These are phyloP conservation scores for Ichneumoninae sp. DNA, from an alignment of 2,888 invertebrate genomes.

Conservation along the genomic window DNA sequence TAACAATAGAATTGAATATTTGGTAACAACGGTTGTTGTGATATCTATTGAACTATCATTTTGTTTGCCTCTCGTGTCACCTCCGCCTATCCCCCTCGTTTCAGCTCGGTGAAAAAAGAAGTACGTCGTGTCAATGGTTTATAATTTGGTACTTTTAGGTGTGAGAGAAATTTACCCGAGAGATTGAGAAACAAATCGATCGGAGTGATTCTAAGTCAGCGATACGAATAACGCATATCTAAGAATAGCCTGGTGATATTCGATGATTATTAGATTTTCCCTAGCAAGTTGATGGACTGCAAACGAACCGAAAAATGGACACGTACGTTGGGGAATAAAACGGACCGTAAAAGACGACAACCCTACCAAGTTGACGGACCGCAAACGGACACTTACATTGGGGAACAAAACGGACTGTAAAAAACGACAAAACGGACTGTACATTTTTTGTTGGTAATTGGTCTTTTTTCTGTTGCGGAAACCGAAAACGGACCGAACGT, in stretches of 20 bases:
- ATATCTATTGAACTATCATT: conserved; percentile 26
- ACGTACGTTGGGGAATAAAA: no score
- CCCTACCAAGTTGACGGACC: no score
- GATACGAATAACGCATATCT: not conserved
- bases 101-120: not conserved
- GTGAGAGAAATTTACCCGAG: not conserved
- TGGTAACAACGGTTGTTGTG: conserved; percentile 40
- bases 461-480: no score
- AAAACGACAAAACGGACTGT: no score
- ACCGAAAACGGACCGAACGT: no score
- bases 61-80: conserved; percentile 9
- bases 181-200: not conserved
- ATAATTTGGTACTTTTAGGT: not conserved
- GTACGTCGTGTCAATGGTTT: not conserved
- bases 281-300: no score
- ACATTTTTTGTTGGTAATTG: no score
- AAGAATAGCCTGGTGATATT: not conserved
- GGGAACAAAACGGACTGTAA: no score
- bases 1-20: conserved; percentile 64
- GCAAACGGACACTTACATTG: no score
- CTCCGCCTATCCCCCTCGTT: conserved; percentile 45
- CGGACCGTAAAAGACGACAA: no score
- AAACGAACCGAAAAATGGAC: no score
- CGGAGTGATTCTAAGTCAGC: not conserved
- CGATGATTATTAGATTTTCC: not conserved